Evolutionary conservation across 64 coral and sea anemone species (phyloP).

Genomic region (Porites lutea): DNA sequence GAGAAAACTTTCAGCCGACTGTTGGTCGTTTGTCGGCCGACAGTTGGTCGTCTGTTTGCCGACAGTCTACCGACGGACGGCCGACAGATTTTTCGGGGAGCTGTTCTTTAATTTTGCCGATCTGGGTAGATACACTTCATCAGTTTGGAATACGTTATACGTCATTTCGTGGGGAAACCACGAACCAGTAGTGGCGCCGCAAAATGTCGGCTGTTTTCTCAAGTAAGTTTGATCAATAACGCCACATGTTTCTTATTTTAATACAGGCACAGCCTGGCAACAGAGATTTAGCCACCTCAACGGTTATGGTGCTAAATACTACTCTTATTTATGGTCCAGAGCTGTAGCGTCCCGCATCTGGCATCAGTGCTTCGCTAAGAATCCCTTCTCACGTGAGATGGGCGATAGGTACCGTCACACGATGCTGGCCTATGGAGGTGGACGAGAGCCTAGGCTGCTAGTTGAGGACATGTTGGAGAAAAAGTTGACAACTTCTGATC

Average conservation of each 20-base stretch:
- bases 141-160: no score
- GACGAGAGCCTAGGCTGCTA: constrained; percentile 75
- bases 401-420: constrained; percentile 89
- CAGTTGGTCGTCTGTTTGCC: no score
- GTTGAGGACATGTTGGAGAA: constrained; percentile 91
- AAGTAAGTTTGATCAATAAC: no score
- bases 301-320: constrained; percentile 95
- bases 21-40: no score
- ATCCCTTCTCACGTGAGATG: constrained; percentile 86
- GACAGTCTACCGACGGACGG: no score
- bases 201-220: no score
- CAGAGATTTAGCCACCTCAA: constrained; percentile 96
- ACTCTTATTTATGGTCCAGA: constrained; percentile 95
- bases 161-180: no score
- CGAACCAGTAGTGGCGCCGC: no score
- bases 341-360: constrained; percentile 95
- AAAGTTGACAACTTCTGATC: constrained; percentile 71
- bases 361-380: constrained; percentile 89
- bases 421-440: constrained; percentile 90
- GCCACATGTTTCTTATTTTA: neutral
- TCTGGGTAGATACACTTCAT: no score
- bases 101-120: no score
- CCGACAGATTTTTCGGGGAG: no score
- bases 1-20: no score
- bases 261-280: constrained; percentile 91